Base-by-base conservation (phyloP, 2,113 vertebrate species). In the Ifrita kowaldi region DNA sequence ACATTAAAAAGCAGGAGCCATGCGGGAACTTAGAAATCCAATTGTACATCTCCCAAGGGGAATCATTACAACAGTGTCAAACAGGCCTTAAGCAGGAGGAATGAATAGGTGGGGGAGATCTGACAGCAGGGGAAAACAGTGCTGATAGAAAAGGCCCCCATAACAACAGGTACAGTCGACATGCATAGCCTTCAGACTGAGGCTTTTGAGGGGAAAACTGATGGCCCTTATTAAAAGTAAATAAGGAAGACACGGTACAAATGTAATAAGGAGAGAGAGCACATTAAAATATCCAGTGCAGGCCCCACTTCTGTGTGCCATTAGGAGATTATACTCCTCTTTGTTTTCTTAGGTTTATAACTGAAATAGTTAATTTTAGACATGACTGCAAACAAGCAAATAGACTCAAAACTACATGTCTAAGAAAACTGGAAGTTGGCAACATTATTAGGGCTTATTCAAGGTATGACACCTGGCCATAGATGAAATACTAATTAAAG, bases 401-500 rank as follows among this genome's bases (percentile, higher is more conserved):
- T 3, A 32, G 71, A 39, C 76, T 90, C 67, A 49, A 67, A 65
- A 88, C 44, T 64, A 27, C 35, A 6, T 16, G 23, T 69, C 79
- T 78, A 85, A 87, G 86, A 87, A 79, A 56, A 65, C 44, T 49
- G 11, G 4, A 47, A 90, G 77, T 39, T 32, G 53, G 53, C 30
- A 89, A 71, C 87, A 90, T 96, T 96, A 94, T 90, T 89, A 94
- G 84, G 65, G 30, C 59, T 97, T 96, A 79, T 93, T 96, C 88
- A 95, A 94, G 65, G 41, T 79, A 86, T 37, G 46, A 86, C 56
- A 90, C 84, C 78, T 64, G 69, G 79, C n/a, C 89, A 85, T 24
- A 67, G 79, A 95, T 87, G 39, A 98, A 95, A 97, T 97, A 95
- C 89, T 98, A 97, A 97, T 95, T 94, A 96, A 91, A 97, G 59